phyloP scores from a whole-genome alignment of 1,140 invertebrate species.

The Arctopsyche grandis region DNA sequence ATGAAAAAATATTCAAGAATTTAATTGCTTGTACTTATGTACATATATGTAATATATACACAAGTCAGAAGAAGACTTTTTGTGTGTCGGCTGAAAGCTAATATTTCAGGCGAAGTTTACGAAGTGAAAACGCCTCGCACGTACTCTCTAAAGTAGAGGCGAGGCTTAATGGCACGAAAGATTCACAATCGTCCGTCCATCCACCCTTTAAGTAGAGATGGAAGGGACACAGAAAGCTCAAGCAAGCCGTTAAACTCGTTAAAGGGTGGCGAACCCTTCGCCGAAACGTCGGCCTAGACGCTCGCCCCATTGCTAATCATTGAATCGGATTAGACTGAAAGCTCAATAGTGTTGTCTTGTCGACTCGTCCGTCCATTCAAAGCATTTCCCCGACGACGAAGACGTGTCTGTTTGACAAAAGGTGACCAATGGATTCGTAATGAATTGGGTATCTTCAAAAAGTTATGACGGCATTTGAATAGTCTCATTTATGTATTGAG shows the following conservation, averaged over 20 bases:
- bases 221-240: neutral
- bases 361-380: no score
- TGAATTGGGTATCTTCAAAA: no score
- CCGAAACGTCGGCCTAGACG: neutral
- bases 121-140: neutral
- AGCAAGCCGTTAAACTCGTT: conserved; percentile 6
- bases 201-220: neutral
- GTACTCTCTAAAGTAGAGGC: neutral
- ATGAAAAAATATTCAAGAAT: no score
- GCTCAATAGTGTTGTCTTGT: neutral
- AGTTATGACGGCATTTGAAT: no score
- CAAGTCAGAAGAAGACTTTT: neutral
- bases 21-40: no score
- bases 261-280: neutral
- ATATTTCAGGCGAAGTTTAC: neutral
- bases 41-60: no score
- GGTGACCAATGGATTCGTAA: no score
- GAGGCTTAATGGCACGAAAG: conserved; percentile 22
- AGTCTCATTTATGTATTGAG: no score
- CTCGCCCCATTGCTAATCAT: conserved; percentile 18
- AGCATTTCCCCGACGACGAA: no score
- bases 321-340: conserved; percentile 20
- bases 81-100: neutral
- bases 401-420: no score
- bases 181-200: neutral